Evolutionary conservation across 2,113 vertebrate species (phyloP).

Genomic region (Tupaia tana): DNA sequence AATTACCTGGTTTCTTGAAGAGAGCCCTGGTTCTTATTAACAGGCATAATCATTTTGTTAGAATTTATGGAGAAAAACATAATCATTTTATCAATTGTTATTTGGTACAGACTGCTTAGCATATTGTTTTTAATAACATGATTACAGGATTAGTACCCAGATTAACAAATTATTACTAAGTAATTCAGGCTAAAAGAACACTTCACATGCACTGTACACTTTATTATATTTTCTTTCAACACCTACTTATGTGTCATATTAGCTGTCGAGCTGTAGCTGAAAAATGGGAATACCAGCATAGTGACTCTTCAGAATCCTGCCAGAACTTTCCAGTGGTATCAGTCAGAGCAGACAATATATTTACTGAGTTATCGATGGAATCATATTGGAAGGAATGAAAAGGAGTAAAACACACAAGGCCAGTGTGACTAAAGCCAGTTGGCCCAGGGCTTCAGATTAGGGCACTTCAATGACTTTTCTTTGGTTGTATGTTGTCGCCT

Average conservation of each 20-base stretch:
- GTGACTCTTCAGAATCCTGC: background rate
- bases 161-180: conserved; percentile 58
- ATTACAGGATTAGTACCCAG: conserved; percentile 46
- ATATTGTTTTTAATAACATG: conserved; percentile 54
- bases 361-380: conserved; percentile 53
- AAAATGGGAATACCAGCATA: background rate
- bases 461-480: conserved; percentile 41
- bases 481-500: conserved; percentile 37
- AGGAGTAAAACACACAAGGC: background rate
- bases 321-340: conserved; percentile 50
- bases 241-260: background rate
- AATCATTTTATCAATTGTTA: conserved; percentile 56
- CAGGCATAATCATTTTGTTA: conserved; percentile 65
- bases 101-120: conserved; percentile 59
- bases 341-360: conserved; percentile 24
- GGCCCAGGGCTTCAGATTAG: background rate
- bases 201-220: conserved; percentile 4
- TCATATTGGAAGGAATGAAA: conserved; percentile 44
- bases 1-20: conserved; percentile 65
- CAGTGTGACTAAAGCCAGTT: conserved; percentile 47
- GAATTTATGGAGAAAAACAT: conserved; percentile 57
- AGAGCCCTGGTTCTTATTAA: conserved; percentile 69
- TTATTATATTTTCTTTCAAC: conserved; percentile 31
- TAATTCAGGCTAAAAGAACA: conserved; percentile 57
- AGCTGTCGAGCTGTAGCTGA: background rate